Percentiles rank a stretch among this genome's conserved stretches.
Evolutionary conservation across 2,888 invertebrate species (phyloP).

Genomic region (Kryphioiulus occultus): DNA sequence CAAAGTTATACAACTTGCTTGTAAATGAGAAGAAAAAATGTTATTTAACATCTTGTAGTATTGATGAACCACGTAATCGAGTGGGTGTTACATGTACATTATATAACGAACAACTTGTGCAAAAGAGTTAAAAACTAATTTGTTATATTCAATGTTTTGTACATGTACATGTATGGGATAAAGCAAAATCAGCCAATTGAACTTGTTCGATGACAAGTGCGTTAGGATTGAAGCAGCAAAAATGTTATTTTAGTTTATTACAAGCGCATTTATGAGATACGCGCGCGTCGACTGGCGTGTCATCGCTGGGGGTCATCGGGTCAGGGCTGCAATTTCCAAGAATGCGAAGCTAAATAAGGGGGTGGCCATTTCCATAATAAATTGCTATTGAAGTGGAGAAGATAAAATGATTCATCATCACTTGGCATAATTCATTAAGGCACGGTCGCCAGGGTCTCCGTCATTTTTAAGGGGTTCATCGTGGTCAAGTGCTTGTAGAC

Average conservation of each 20-base stretch:
- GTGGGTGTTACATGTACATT: too few relatives aligned
- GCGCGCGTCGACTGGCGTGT: not conserved
- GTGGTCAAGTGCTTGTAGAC: not conserved
- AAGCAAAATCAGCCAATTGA: not conserved
- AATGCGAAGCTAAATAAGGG: not conserved
- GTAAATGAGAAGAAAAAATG: too few relatives aligned
- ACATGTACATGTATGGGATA: too few relatives aligned
- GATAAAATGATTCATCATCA: slow-evolving; percentile 5
- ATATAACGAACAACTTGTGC: too few relatives aligned
- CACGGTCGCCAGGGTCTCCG: not conserved
- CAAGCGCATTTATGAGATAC: not conserved
- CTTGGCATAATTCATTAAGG: not conserved
- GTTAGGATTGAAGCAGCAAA: not conserved
- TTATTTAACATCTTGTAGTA: too few relatives aligned
- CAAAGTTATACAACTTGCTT: too few relatives aligned
- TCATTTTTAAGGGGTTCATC: not conserved
- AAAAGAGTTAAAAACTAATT: too few relatives aligned
- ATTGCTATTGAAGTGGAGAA: not conserved
- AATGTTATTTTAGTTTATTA: not conserved
- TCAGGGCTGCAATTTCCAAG: not conserved
- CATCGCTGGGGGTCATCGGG: not conserved
- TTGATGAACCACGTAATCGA: too few relatives aligned
- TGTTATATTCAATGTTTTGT: too few relatives aligned
- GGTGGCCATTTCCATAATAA: not conserved
- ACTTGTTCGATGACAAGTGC: not conserved